These are phyloP conservation scores for Vultur gryphus DNA, from an alignment of 2,797 vertebrate genomes.

Conservation along the genomic window DNA sequence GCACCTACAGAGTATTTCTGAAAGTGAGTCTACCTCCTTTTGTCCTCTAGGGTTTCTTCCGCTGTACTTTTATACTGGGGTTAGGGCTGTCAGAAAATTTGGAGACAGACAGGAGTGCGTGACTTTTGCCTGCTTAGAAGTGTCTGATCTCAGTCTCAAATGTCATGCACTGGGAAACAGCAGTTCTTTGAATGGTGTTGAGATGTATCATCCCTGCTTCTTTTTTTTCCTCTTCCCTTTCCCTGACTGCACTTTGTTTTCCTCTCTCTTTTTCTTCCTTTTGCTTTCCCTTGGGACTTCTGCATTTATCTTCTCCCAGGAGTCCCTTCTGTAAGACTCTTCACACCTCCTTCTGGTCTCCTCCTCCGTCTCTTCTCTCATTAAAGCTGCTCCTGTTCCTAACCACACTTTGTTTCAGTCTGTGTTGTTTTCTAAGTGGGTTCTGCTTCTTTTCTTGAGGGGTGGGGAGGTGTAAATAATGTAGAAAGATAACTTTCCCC, in stretches of 20 bases:
- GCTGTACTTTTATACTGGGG: not conserved
- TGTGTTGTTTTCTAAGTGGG: not conserved
- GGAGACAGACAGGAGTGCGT: not conserved
- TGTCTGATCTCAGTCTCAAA: not conserved
- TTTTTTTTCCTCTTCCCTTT: not conserved
- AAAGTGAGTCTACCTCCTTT: not conserved
- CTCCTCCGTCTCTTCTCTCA: not conserved
- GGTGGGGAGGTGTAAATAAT: not conserved
- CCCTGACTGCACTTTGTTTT: constrained; percentile 10
- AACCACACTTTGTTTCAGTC: not conserved
- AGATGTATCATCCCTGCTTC: not conserved
- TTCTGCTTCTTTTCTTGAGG: not conserved
- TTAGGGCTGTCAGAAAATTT: not conserved
- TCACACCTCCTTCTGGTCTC: not conserved
- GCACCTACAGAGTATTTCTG: not conserved
- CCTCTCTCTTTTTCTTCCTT: constrained; percentile 24
- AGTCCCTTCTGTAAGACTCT: constrained; percentile 30
- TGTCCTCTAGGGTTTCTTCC: not conserved
- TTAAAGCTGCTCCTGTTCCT: not conserved
- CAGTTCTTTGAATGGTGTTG: not conserved
- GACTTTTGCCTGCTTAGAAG: not conserved
- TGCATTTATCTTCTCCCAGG: constrained; percentile 40
- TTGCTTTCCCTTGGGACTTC: constrained; percentile 28
- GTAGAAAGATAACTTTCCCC: not conserved
- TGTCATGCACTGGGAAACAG: not conserved